Base-by-base conservation (phyloP, 2,888 invertebrate species). In the Lissocephala sabroskyi region DNA sequence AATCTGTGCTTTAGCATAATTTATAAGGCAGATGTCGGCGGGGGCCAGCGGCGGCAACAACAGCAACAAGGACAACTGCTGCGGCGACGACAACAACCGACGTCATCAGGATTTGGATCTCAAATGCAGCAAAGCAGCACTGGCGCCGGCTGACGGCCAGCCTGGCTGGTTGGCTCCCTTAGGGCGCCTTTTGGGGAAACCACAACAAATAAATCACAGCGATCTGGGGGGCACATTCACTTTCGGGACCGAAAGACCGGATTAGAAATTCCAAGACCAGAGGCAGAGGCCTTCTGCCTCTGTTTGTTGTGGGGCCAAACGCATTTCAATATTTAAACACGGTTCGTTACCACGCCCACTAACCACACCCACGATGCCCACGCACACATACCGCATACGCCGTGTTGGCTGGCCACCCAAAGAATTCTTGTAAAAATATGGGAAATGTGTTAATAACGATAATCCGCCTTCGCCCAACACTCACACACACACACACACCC, bases 41-140 rank as follows among this genome's bases (percentile, higher is more conserved):
- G 33, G 29, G 11, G 42, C 19, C 42, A 39, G 23, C 19, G 11
- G 32, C 39, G 35, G 36, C 13, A 17, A 35, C 36, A 41, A 36
- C 28, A 41, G 11, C 46, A 35, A 32, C 32, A 14, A 10, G 26
- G 11, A 19, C 32, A 42, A 46, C 39, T 32, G 11, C 19, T 17
- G 9, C 32, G 23, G 32, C 17, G 26, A 46, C 29, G 16, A 41
- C 41, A 46, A 44, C 52, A 32, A 56, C 50, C 66, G 61, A 74
- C 66, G 77, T 68, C 68, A 68, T 68, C 68, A 68, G 16, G n/a
- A 35, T 35, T 35, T 9, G 75, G 49, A 73, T 55, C 68, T 62
- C 66, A 77, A 71, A 77, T 71, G 75, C 71, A 71, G 71, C 74
- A 74, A 74, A 66, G 74, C 71, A 74, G 71, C 78, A 71, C 66